A percentile compares a stretch with the other conserved stretches of the same genome.
phyloP scores from a whole-genome alignment of 2,888 invertebrate genomes.

The Lasioglossum figueresi region DNA sequence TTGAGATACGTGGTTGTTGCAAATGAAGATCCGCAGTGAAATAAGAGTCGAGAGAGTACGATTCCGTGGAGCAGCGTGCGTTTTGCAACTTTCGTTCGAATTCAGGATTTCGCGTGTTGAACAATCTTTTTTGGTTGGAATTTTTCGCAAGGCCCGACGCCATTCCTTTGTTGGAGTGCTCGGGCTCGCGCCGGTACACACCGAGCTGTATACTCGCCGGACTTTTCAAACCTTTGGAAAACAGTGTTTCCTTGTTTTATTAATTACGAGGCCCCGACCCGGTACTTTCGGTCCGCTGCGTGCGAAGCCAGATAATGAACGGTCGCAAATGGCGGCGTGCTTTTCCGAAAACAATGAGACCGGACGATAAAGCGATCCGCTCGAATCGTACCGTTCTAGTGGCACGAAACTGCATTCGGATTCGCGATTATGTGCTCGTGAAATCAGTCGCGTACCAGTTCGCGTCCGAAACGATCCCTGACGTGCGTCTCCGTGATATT shows the following conservation, averaged over 20 bases:
- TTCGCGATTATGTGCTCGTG: background rate
- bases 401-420: constrained; percentile 14
- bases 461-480: background rate
- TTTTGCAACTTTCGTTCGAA: background rate
- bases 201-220: background rate
- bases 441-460: background rate
- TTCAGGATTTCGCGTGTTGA: background rate
- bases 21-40: background rate
- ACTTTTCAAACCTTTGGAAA: background rate
- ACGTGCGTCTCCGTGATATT: background rate
- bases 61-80: background rate
- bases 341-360: constrained; percentile 16
- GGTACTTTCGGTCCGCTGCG: constrained; percentile 1
- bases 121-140: background rate
- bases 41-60: background rate
- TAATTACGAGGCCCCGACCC: background rate
- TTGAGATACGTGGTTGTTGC: background rate
- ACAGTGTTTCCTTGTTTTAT: constrained; percentile 1
- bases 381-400: constrained; percentile 16
- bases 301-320: constrained; percentile 22
- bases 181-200: background rate
- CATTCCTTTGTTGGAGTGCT: background rate
- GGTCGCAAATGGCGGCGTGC: constrained; percentile 8
- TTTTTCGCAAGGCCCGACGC: background rate
- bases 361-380: constrained; percentile 18